Base-by-base conservation (phyloP, 2,113 vertebrate species). In the Pollachius pollachius region DNA sequence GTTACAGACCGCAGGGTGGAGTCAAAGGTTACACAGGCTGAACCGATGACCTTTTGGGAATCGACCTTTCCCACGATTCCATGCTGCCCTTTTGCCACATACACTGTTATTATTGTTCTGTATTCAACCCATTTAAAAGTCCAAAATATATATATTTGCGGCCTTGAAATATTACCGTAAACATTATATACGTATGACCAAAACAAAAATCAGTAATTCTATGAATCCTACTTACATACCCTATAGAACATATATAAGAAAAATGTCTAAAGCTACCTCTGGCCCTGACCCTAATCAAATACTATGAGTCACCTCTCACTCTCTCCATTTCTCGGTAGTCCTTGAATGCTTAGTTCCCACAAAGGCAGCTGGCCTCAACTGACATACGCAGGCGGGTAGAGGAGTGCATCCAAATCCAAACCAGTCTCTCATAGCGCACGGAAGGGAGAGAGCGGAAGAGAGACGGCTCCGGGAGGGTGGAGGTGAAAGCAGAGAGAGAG, bases 341-440 rank as follows among this genome's bases (percentile, higher is more conserved):
- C 9, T 37, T 77, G 71, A 72, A 56, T 72, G 48, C 78, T 80
- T 80, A 9, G 41, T 65, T 62, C 75, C 78, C 78, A 60, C 73
- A 16, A 76, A 77, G 74, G 75, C 75, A 69, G 69, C 73, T 82
- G 81, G 83, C 83, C 30, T 30, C 69, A 18, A 52, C 68, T 75
- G 77, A 78, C 68, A 72, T 85, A 81, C 84, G 72, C 62, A 83
- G 68, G 66, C 68, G 74, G 70, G 71, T 76, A 62, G 82, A 64
- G 72, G 54, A 84, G 58, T 65, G 62, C 72, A 73, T 62, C 68
- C 37, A 70, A 82, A 85, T 48, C 41, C 75, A 80, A 76, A 48
- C 76, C 63, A 64, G 8, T 48, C 41, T 48, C 41, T 11, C 8
- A 48, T 48, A 48, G 12, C 8, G 9, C 9, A 48, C 41, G 12